These are phyloP conservation scores for Anneissia japonica DNA, from an alignment of 35 echinoderm and acorn worm genomes.

Conservation along the genomic window DNA sequence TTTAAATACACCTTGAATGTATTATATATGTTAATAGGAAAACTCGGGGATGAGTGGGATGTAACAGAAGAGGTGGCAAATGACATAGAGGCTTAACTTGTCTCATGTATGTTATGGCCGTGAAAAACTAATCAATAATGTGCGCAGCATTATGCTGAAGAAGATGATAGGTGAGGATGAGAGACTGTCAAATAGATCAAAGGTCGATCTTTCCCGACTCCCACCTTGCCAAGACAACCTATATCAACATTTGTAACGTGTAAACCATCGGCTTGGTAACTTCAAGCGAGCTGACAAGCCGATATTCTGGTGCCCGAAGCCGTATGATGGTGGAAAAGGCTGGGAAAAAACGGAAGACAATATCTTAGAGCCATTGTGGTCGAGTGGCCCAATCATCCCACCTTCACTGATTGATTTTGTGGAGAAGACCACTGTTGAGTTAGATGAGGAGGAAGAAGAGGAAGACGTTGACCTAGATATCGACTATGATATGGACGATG, in stretches of 20 bases:
- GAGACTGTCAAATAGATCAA: conserved; percentile 20
- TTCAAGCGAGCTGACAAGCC: conserved; percentile 33
- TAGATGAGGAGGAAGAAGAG: conserved; percentile 21
- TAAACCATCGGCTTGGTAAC: conserved; percentile 31
- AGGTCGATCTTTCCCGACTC: conserved; percentile 26
- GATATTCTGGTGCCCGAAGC: conserved; percentile 10
- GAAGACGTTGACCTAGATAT: too few relatives aligned
- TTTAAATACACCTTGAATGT: neutral
- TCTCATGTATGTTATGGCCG: conserved; percentile 52
- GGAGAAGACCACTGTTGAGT: neutral
- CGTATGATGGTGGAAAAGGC: conserved; percentile 14
- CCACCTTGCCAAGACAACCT: conserved; percentile 5
- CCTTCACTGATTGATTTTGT: conserved; percentile 17
- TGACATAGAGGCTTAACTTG: conserved; percentile 56
- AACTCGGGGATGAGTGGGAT: conserved; percentile 46
- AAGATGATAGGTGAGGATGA: conserved; percentile 36
- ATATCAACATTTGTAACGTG: conserved; percentile 26
- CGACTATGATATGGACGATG: too few relatives aligned
- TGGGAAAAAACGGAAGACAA: conserved; percentile 11
- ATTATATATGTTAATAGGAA: conserved; percentile 9
- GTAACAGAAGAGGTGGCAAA: conserved; percentile 22
- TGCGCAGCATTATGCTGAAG: conserved; percentile 8
- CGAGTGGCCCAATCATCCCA: conserved; percentile 11
- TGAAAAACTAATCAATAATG: conserved; percentile 3
- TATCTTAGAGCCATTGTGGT: conserved; percentile 35